Percentiles rank a stretch among this genome's conserved stretches.
Evolutionary conservation across 2,113 vertebrate genomes (phyloP).

Genomic region (Microtus montanus): DNA sequence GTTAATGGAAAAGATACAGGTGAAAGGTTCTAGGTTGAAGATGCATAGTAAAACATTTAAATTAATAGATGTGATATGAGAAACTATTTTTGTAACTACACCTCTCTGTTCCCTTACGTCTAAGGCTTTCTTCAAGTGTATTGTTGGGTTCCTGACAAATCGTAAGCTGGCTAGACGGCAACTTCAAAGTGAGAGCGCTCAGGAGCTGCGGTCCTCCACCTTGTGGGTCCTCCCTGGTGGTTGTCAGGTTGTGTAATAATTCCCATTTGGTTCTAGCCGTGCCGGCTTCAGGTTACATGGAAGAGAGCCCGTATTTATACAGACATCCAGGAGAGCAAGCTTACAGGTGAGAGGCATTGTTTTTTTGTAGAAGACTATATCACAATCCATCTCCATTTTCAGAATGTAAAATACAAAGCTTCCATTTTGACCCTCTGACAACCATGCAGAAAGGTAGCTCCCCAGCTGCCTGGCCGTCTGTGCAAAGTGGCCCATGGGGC

Average conservation of each 20-base stretch:
- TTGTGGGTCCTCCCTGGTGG: not conserved
- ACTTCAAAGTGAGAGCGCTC: not conserved
- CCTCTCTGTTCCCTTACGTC: slow-evolving; percentile 6
- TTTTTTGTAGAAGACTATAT: not conserved
- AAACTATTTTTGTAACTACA: slow-evolving; percentile 30
- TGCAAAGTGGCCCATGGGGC: slow-evolving; percentile 19
- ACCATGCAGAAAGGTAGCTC: not conserved
- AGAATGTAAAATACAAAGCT: slow-evolving; percentile 29
- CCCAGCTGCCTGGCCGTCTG: slow-evolving; percentile 45
- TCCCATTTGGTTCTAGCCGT: not conserved
- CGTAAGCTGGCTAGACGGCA: not conserved
- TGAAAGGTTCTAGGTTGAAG: slow-evolving; percentile 4
- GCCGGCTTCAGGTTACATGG: not conserved
- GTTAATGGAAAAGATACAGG: slow-evolving; percentile 45
- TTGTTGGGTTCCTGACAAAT: not conserved
- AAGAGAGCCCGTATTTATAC: not conserved
- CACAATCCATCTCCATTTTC: slow-evolving; percentile 10
- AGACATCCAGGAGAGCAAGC: slow-evolving; percentile 25
- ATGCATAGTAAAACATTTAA: slow-evolving; percentile 15
- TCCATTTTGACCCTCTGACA: slow-evolving; percentile 55
- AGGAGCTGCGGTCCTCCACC: not conserved
- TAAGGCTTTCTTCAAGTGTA: not conserved
- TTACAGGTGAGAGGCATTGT: not conserved
- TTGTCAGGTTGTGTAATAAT: not conserved
- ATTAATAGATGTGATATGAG: slow-evolving; percentile 6